Percentiles rank a stretch among this genome's conserved stretches.
Evolutionary conservation across 2,888 invertebrate genomes (phyloP).

Genomic region (Spatulosminthurus flaviceps): DNA sequence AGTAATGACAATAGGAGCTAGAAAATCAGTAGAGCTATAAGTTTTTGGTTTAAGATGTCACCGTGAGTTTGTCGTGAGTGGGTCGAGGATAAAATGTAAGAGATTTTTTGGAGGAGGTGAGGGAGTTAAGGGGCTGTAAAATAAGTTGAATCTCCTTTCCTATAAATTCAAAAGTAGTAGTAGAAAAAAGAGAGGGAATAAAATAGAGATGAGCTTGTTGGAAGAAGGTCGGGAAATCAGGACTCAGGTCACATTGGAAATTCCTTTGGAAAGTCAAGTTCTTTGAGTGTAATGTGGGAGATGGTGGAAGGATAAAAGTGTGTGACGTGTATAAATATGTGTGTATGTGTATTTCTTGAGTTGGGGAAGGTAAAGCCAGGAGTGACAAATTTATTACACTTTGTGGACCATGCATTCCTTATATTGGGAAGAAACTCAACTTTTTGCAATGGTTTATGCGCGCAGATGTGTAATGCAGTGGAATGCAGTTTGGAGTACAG

Average conservation of each 20-base stretch:
- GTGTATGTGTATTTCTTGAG: background rate
- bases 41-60: no score
- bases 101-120: no score
- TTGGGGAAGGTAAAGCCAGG: background rate
- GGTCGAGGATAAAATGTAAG: no score
- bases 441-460: background rate
- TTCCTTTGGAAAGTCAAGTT: background rate
- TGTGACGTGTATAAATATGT: background rate
- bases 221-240: constrained; percentile 2
- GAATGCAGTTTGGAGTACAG: background rate
- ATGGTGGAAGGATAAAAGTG: background rate
- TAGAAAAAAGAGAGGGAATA: background rate
- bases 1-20: no score
- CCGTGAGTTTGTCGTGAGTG: no score
- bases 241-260: constrained; percentile 25
- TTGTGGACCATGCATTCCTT: constrained; percentile 20
- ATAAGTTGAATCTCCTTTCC: no score
- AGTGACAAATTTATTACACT: constrained; percentile 38
- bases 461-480: background rate
- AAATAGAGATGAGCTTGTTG: no score
- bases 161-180: no score
- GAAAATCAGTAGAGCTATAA: no score
- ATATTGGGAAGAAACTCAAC: background rate
- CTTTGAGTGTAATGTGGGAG: no score
- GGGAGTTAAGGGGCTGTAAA: no score